A percentile compares a stretch with the other conserved stretches of the same genome.
These are phyloP conservation scores for Lepidocyrtinus sp. DNA, from an alignment of 2,888 invertebrate species.

Conservation along the genomic window DNA sequence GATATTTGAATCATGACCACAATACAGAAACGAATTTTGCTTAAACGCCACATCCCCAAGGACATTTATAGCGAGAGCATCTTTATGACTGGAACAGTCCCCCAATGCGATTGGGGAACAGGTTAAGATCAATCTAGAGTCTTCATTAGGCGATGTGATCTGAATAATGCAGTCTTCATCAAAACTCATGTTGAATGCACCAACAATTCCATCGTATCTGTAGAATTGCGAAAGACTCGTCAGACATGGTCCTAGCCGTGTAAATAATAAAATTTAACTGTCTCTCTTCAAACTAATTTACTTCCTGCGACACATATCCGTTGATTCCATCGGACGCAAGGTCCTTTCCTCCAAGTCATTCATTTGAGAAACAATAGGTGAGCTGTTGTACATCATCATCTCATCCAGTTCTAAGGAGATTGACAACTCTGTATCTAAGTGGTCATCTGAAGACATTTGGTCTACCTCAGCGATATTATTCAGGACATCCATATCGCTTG, in stretches of 20 bases:
- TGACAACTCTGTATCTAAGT: not conserved
- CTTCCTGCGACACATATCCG: constrained; percentile 17
- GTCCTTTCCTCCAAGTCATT: too few relatives aligned
- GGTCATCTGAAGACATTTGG: not conserved
- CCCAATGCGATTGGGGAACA: constrained; percentile 64
- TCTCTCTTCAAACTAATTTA: not conserved
- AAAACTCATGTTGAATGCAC: constrained; percentile 64
- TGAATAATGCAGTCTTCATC: constrained; percentile 61
- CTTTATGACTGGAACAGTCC: constrained; percentile 60
- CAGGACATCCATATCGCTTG: not conserved
- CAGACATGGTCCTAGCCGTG: too few relatives aligned
- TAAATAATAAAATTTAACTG: constrained; percentile 23
- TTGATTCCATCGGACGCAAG: too few relatives aligned
- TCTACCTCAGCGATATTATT: constrained; percentile 3
- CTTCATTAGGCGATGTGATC: constrained; percentile 53
- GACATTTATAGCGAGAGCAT: constrained; percentile 61
- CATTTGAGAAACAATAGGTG: too few relatives aligned
- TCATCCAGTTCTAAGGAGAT: not conserved
- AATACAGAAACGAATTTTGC: constrained; percentile 67
- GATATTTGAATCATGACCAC: constrained; percentile 63
- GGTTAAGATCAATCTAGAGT: constrained; percentile 58
- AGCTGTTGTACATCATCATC: not conserved
- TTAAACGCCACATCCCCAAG: constrained; percentile 65
- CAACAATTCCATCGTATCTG: constrained; percentile 59
- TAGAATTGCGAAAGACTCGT: too few relatives aligned